Percentiles rank a stretch among this genome's conserved stretches.
Conservation (phyloP, 2,888 invertebrate species). For the Aphrophora alni region DNA sequence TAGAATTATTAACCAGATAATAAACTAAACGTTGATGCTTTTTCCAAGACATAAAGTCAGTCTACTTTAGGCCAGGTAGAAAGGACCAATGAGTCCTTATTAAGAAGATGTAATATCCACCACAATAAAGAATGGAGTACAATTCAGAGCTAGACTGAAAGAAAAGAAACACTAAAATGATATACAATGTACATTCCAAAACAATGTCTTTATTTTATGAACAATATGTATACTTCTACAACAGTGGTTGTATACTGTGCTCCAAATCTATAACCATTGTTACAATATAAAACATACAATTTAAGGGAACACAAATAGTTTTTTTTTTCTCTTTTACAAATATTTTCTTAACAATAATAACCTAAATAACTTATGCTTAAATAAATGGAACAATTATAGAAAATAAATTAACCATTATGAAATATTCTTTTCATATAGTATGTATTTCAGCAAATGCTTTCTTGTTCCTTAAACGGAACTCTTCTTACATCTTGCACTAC, state of each 20-base stretch:
- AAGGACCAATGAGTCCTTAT: too few relatives aligned
- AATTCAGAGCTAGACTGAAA: too few relatives aligned
- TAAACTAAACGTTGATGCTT: too few relatives aligned
- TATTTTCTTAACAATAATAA: not conserved
- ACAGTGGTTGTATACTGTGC: not conserved
- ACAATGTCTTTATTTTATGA: conserved; percentile 6
- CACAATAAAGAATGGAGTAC: too few relatives aligned
- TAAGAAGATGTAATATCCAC: too few relatives aligned
- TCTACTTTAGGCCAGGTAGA: too few relatives aligned
- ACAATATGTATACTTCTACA: not conserved
- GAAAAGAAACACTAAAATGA: too few relatives aligned
- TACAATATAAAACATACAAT: conserved; percentile 4
- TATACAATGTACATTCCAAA: not conserved
- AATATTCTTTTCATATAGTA: not conserved
- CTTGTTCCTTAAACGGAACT: not conserved
- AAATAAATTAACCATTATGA: not conserved
- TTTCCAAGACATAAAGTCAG: too few relatives aligned
- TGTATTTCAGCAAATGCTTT: not conserved
- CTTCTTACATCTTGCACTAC: not conserved
- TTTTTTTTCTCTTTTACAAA: not conserved
- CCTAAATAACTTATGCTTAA: not conserved
- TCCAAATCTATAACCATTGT: not conserved
- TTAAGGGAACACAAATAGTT: not conserved
- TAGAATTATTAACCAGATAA: too few relatives aligned
- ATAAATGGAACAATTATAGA: not conserved